A percentile compares a stretch with the other conserved stretches of the same genome.
Evolutionary conservation across 2,888 invertebrate genomes (phyloP).

Genomic region (Orchesella flavescens): DNA sequence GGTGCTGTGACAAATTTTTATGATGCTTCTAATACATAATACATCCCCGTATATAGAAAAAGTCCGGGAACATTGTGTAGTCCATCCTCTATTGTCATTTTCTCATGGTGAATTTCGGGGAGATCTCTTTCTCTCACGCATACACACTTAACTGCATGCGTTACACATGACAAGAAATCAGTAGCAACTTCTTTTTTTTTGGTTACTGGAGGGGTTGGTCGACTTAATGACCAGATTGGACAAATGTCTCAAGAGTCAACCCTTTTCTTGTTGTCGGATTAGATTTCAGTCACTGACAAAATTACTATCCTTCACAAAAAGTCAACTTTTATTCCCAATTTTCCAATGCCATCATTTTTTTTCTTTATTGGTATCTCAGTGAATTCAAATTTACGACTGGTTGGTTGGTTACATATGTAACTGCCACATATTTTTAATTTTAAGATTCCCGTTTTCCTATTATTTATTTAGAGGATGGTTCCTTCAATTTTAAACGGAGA

Average conservation of each 20-base stretch:
- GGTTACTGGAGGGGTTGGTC: not conserved
- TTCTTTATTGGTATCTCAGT: not conserved
- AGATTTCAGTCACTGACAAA: not conserved
- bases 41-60: not conserved
- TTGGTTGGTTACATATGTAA: no score
- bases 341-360: not conserved
- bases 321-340: not conserved
- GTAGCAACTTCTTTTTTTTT: not conserved
- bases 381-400: no score
- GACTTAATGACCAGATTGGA: conserved; percentile 57
- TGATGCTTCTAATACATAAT: not conserved
- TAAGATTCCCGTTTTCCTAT: no score
- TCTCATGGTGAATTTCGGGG: not conserved
- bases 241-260: conserved; percentile 59
- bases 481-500: not conserved
- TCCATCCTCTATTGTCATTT: not conserved
- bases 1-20: conserved; percentile 23
- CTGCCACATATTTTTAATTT: no score
- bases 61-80: conserved; percentile 3
- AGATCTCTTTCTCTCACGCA: not conserved
- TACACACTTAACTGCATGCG: not conserved
- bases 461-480: not conserved
- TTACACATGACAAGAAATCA: not conserved
- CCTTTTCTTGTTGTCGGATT: conserved; percentile 50
- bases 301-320: no score